These are phyloP conservation scores for Callipepla squamata DNA, from an alignment of 2,113 vertebrate species.

Conservation along the genomic window DNA sequence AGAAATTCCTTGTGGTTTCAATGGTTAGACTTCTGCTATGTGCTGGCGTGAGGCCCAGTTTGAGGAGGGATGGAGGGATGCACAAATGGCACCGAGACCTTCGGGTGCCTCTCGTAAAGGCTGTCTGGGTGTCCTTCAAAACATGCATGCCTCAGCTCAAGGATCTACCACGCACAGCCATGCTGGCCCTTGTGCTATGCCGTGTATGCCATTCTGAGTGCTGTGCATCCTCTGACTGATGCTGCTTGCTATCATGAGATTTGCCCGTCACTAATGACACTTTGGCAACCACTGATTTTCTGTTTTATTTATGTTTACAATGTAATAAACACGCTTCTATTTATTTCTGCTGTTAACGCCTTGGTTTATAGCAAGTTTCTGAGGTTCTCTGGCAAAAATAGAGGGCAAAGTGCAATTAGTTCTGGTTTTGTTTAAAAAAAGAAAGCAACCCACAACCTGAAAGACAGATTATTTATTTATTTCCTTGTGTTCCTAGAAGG, in stretches of 20 bases:
- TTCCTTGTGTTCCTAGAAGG: constrained; percentile 3
- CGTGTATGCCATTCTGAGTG: rapidly evolving
- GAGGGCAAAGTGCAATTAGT: neutral
- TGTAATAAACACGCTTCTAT: neutral
- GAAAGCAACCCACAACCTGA: neutral
- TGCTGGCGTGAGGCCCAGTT: constrained; percentile 6
- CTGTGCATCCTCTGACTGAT: rapidly evolving
- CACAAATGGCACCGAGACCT: neutral
- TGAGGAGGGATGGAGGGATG: neutral
- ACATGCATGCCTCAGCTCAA: neutral
- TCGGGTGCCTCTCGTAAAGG: neutral
- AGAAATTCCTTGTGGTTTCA: constrained; percentile 46
- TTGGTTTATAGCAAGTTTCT: neutral
- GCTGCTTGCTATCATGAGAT: neutral
- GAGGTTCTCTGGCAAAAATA: neutral
- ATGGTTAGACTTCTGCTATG: neutral
- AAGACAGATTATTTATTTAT: neutral
- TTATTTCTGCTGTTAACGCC: constrained; percentile 8
- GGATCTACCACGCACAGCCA: rapidly evolving
- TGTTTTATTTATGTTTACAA: neutral
- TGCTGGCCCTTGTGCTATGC: rapidly evolving
- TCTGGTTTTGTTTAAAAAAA: neutral
- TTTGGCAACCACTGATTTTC: neutral
- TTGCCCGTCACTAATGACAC: neutral
- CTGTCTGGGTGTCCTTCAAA: neutral